Base-by-base conservation (phyloP, 2,797 vertebrate species). In the Mareca strepera region DNA sequence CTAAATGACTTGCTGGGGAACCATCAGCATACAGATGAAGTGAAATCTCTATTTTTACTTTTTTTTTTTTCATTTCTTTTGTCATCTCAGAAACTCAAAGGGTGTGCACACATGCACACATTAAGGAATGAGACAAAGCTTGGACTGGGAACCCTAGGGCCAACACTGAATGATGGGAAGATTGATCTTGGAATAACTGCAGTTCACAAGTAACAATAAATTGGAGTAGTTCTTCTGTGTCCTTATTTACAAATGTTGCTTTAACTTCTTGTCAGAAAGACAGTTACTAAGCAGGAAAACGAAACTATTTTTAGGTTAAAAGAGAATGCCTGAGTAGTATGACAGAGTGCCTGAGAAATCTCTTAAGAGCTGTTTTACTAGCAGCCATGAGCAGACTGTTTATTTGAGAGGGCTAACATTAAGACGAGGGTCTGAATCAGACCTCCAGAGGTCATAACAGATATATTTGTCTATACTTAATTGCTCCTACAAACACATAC, bases 31-130 rank as follows among this genome's bases (percentile, higher is more conserved):
- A 33, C 4, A 20, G 13, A 46, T 14, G 26, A 63, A 12, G 23
- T 37, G 46, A 66, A 46, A 1, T 62, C 22, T 67, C 33, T 9
- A n/a, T n/a, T 10, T 8, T 63, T 17, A 7, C 12, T 53, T 29
- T 21, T 8, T 56, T 8, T 56, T 25, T 53, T 77, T 78, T 55
- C 9, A 7, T 60, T 53, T 17, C 2, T 48, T 59, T 67, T n/a
- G 6, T 44, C 35, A n/a, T 43, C 11, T 70, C 29, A 68, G 18
- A 31, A 78, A 6, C 25, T 70, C 17, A 26, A 17, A 56, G 7
- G 2, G 1, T 20, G 7, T n/a, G 48, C 7, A 2, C 2, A 26
- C 33, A 8, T n/a, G 48, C 7, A 2, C 2, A 26, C 33, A 8
- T 44, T 11, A 18, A 62, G 23, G 18, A 1, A 3, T 25, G 33